Evolutionary conservation across 1,140 invertebrate species (phyloP), one percentile per base, ranked within the genome.

Genomic region (Drepana arcuata): DNA sequence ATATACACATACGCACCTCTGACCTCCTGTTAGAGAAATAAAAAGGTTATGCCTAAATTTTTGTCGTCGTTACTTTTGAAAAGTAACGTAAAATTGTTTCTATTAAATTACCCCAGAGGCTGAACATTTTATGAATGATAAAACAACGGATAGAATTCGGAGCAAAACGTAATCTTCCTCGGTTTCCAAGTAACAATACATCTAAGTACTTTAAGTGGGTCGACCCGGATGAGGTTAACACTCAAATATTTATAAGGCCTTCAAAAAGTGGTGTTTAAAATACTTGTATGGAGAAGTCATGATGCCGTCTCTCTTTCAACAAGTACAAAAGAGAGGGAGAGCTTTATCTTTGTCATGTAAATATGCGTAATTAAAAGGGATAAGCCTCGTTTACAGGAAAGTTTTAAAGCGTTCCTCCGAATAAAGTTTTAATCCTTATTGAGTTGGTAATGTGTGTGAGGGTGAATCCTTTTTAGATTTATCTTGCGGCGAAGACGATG

Each of bases 401-500:
- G 45, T 68, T 72, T 63, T 52, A 54, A 65, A 62, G 54, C 58
- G 54, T 64, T 61, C 54, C 57, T 63, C 49, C 49, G 57, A 65
- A 70, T 68, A 54, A 72, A 72, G 65, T 75, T 73, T 67, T 77
- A 75, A 77, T 75, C 63, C 62, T 73, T 71, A 80, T 77, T 68
- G 67, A 75, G 67, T 75, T 67, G 54, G 54, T 72, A 70, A 75
- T 71, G 52, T 61, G 58, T 65, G 55, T 68, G 48, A 48, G 38
- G 36, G 48, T 47, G 47, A 71, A 71, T 71, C 66, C 65, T 77
- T 73, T 73, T 69, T 49, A 66, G 73, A 77, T 80, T 75, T 73
- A 73, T 77, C 71, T 65, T 61, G 34, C 43, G 48, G 42, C 32
- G 47, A 45, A 61, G 59, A 65, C 58, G 57, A 54, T 65, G 65